Conservation (phyloP, 2,113 vertebrate genomes). For the Lepus americanus region DNA sequence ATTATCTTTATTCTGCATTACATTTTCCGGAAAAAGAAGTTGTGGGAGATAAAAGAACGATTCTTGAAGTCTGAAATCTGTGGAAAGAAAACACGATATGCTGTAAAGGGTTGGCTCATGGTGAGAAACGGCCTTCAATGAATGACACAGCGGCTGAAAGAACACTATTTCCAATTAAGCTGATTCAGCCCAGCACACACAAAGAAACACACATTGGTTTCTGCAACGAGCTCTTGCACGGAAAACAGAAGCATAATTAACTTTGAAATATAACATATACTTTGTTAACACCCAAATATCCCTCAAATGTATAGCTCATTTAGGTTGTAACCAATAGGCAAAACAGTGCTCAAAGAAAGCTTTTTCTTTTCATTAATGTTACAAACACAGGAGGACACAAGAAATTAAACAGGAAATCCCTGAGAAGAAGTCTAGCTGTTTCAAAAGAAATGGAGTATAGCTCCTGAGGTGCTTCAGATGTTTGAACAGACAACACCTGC, state of each 20-base stretch:
- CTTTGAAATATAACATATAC: slow-evolving; percentile 54
- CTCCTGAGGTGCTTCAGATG: neutral
- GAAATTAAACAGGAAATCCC: slow-evolving; percentile 37
- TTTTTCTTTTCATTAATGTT: neutral
- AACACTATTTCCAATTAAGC: slow-evolving; percentile 28
- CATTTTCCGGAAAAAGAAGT: slow-evolving; percentile 85
- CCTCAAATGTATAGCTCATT: slow-evolving; percentile 13
- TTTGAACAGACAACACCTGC: neutral
- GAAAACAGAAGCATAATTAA: slow-evolving; percentile 58
- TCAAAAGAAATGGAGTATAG: slow-evolving; percentile 50
- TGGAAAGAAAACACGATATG: slow-evolving; percentile 76
- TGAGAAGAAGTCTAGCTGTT: slow-evolving; percentile 37
- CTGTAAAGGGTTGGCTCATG: slow-evolving; percentile 73
- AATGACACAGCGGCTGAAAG: slow-evolving; percentile 59
- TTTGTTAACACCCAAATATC: neutral
- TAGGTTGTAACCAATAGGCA: neutral
- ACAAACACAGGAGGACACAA: neutral
- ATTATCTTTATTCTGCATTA: slow-evolving; percentile 84
- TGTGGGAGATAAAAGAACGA: slow-evolving; percentile 84
- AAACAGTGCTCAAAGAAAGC: slow-evolving; percentile 36
- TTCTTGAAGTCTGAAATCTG: slow-evolving; percentile 85
- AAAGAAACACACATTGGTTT: neutral
- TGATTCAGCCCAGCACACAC: slow-evolving; percentile 27
- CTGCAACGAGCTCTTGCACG: slow-evolving; percentile 28
- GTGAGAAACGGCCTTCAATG: slow-evolving; percentile 66